Evolutionary conservation across 2,797 vertebrate genomes (phyloP).

Genomic region (Triplophysa bombifrons): DNA sequence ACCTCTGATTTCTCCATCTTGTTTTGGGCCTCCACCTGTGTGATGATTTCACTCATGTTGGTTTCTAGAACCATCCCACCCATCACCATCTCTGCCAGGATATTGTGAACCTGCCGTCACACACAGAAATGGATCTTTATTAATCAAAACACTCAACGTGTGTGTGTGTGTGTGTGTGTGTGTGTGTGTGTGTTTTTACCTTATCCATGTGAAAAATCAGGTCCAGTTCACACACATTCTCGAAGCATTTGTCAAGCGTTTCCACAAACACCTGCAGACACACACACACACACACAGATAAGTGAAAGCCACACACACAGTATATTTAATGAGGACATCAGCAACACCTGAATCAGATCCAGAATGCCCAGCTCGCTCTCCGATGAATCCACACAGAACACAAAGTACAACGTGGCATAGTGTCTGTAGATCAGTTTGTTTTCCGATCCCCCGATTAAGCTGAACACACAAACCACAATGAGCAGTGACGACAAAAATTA

Average conservation of each 20-base stretch:
- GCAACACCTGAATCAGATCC: conserved; percentile 97
- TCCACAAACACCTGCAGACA: conserved; percentile 92
- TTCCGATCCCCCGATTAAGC: conserved; percentile 95
- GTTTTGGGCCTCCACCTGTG: conserved; percentile 95
- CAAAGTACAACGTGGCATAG: conserved; percentile 97
- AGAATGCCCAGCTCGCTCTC: conserved; percentile 98
- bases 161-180: neutral
- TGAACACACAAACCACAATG: conserved; percentile 52
- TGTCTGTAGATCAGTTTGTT: conserved; percentile 99
- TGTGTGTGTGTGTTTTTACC: conserved; percentile 70
- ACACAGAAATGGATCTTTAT: neutral
- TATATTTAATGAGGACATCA: neutral
- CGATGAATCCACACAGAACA: conserved; percentile 98
- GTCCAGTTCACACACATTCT: conserved; percentile 98
- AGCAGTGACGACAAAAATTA: neutral
- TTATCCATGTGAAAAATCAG: conserved; percentile 99
- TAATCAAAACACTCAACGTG: neutral
- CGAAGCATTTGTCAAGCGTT: conserved; percentile 98
- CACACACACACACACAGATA: conserved; percentile 15
- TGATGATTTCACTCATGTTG: conserved; percentile 99
- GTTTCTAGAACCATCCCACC: conserved; percentile 99
- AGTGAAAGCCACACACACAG: neutral
- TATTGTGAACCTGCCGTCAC: conserved; percentile 89
- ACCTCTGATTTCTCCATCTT: conserved; percentile 99
- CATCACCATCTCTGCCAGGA: conserved; percentile 99